Percentiles rank a stretch among this genome's conserved stretches.
Conservation (phyloP, 2,113 vertebrate species). For the Aspiorhynchus laticeps region DNA sequence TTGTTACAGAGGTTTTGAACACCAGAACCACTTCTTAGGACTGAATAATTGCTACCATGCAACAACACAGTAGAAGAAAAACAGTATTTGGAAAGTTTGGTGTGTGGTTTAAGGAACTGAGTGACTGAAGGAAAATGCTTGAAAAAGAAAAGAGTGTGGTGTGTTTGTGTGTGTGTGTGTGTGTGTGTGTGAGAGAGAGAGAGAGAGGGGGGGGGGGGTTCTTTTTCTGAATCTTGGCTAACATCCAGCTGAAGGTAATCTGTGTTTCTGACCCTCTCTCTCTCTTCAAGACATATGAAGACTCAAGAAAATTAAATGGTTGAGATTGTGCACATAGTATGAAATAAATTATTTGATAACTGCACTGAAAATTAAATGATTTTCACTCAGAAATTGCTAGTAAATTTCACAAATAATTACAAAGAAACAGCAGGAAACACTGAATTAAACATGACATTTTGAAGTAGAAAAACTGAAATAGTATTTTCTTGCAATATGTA, state of each 20-base stretch:
- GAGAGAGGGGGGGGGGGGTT: constrained; percentile 61
- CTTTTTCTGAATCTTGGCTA: constrained; percentile 67
- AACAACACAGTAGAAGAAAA: constrained; percentile 42
- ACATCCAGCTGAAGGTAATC: constrained; percentile 56
- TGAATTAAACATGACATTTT: background rate
- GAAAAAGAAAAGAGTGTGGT: constrained; percentile 33
- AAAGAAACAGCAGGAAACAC: background rate
- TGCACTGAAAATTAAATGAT: background rate
- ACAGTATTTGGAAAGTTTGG: constrained; percentile 35
- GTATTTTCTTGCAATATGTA: background rate
- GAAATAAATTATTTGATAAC: background rate
- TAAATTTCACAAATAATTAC: background rate
- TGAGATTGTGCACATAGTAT: background rate
- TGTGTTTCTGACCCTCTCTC: constrained; percentile 51
- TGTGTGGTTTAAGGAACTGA: constrained; percentile 23
- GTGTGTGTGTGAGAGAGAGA: constrained; percentile 55
- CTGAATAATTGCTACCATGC: constrained; percentile 42
- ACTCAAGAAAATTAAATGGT: background rate
- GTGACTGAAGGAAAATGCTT: constrained; percentile 19
- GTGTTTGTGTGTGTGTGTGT: no score
- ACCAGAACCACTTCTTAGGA: constrained; percentile 54
- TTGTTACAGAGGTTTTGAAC: constrained; percentile 44
- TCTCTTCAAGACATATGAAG: background rate
- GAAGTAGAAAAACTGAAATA: background rate
- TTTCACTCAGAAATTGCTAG: background rate